Evolutionary conservation across 2,797 vertebrate genomes (phyloP).

Genomic region (Phataginus tricuspis): DNA sequence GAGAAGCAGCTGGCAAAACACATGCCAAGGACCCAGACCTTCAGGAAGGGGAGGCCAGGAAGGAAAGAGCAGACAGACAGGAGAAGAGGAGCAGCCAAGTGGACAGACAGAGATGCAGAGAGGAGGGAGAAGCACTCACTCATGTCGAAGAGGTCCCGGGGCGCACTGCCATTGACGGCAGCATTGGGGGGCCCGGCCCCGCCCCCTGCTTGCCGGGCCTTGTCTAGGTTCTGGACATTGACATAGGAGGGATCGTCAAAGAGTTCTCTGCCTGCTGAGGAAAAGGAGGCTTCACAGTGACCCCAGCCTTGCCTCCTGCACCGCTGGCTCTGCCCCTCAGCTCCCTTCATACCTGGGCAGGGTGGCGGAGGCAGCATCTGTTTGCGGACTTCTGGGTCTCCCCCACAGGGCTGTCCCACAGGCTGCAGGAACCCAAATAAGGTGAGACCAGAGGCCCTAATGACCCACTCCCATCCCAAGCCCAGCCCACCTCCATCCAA

Average conservation of each 20-base stretch:
- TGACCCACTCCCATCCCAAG: not conserved
- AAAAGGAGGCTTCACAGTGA: not conserved
- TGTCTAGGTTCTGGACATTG: constrained; percentile 94
- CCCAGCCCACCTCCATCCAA: not conserved
- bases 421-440: constrained; percentile 80
- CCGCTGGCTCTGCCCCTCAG: not conserved
- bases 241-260: constrained; percentile 98
- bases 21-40: not conserved
- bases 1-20: not conserved
- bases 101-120: not conserved
- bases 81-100: not conserved
- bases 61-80: not conserved
- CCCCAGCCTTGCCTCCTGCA: not conserved
- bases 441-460: not conserved
- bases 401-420: constrained; percentile 78
- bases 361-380: constrained; percentile 71
- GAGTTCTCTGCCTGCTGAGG: constrained; percentile 87
- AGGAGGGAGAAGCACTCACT: constrained; percentile 88
- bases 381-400: constrained; percentile 83
- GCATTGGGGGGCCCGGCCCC: constrained; percentile 70
- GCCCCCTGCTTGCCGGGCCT: constrained; percentile 86
- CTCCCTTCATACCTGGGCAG: constrained; percentile 81
- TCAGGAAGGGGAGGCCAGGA: not conserved
- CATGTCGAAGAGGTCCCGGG: constrained; percentile 98
- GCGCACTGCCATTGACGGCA: constrained; percentile 90